phyloP scores from a whole-genome alignment of 2,113 vertebrate genomes.

The Nycticebus coucang region DNA sequence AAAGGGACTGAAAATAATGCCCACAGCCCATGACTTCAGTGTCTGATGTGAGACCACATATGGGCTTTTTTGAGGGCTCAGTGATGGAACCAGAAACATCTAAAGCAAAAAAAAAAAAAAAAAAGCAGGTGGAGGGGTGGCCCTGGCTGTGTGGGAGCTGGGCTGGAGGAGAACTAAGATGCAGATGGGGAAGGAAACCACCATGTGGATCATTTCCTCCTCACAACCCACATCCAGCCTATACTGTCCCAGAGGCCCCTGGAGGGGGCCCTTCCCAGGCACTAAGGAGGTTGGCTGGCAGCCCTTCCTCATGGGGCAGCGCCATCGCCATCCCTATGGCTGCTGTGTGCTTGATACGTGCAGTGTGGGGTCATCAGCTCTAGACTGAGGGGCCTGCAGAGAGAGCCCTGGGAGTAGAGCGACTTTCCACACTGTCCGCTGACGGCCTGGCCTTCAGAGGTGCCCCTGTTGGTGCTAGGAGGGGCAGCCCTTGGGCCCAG shows the following conservation, averaged over 20 bases:
- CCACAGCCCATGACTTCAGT: neutral
- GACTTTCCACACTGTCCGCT: neutral
- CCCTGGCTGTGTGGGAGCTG: neutral
- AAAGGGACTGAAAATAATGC: too few species aligned
- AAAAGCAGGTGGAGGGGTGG: neutral
- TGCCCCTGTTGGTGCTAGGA: neutral
- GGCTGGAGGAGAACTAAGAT: rapidly evolving
- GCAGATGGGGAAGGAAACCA: neutral
- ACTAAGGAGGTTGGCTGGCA: rapidly evolving
- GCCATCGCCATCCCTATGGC: neutral
- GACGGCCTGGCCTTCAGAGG: too few species aligned
- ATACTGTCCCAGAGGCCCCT: rapidly evolving
- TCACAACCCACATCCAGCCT: neutral
- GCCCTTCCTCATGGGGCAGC: neutral
- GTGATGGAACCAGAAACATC: neutral
- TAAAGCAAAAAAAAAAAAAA: neutral
- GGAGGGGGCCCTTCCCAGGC: neutral
- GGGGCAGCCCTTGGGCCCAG: neutral
- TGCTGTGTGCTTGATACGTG: neutral
- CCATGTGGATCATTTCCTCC: rapidly evolving
- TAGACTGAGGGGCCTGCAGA: neutral
- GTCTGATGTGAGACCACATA: neutral
- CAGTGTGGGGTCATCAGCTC: rapidly evolving
- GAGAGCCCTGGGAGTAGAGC: neutral
- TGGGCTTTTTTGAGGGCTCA: neutral